These are phyloP conservation scores for Drosophila mimetica DNA, from an alignment of 2,888 invertebrate species.

Conservation along the genomic window DNA sequence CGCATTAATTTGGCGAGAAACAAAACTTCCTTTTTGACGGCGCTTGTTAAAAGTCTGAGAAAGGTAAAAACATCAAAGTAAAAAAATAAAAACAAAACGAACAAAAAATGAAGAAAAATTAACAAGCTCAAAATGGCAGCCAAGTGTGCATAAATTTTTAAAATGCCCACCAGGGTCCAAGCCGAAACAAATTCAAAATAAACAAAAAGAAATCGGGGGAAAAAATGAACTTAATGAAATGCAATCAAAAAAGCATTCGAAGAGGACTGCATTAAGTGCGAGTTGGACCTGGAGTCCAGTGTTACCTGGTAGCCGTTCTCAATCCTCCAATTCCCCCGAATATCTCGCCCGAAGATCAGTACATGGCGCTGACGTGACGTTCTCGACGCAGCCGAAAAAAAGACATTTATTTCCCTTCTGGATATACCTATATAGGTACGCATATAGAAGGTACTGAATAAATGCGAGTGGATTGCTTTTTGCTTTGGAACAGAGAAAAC, in stretches of 20 bases:
- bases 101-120: constrained; percentile 51
- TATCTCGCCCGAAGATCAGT: constrained; percentile 69
- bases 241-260: constrained; percentile 79
- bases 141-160: constrained; percentile 78
- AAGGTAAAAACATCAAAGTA: constrained; percentile 47
- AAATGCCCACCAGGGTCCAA: constrained; percentile 61
- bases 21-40: constrained; percentile 76
- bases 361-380: constrained; percentile 67
- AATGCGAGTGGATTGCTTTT: constrained; percentile 65
- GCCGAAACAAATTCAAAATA: constrained; percentile 42
- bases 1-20: constrained; percentile 40
- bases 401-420: constrained; percentile 67
- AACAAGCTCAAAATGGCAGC: constrained; percentile 77
- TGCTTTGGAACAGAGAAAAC: constrained; percentile 44
- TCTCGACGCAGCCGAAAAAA: constrained; percentile 35
- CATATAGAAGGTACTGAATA: constrained; percentile 54
- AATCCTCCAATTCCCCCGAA: constrained; percentile 31
- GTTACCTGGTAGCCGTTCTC: constrained; percentile 43
- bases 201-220: constrained; percentile 17
- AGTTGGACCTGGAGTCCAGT: constrained; percentile 19
- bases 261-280: constrained; percentile 71
- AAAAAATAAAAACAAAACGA: constrained; percentile 29
- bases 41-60: constrained; percentile 73
- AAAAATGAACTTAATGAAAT: constrained; percentile 69
- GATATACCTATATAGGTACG: constrained; percentile 31